Evolutionary conservation across 2,888 invertebrate species (phyloP).

Genomic region (Lasioglossum marginatum): DNA sequence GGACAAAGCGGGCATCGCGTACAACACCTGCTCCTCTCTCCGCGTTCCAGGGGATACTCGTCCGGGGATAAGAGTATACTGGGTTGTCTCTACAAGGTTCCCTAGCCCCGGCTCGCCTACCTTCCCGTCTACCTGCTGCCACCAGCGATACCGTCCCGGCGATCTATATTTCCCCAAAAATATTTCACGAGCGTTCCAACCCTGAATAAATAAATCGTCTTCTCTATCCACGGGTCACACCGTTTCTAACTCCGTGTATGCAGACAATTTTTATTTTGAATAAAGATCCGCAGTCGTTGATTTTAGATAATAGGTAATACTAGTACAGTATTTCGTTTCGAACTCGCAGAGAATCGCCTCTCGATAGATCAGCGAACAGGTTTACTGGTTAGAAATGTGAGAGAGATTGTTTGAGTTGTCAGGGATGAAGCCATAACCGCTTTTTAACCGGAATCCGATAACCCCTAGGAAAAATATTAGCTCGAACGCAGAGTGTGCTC

Average conservation of each 20-base stretch:
- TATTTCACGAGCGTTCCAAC: neutral
- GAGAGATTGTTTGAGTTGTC: neutral
- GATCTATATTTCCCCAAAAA: conserved; percentile 3
- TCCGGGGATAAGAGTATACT: conserved; percentile 33
- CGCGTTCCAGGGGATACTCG: conserved; percentile 39
- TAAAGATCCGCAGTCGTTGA: no score
- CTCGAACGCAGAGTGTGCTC: neutral
- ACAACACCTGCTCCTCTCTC: conserved; percentile 66
- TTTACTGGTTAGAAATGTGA: neutral
- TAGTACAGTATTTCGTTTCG: no score
- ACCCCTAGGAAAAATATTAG: neutral
- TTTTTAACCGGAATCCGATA: neutral
- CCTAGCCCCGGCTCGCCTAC: conserved; percentile 28
- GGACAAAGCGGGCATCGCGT: conserved; percentile 55
- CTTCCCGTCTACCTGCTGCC: conserved; percentile 23
- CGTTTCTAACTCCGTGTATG: neutral
- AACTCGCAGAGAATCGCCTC: no score
- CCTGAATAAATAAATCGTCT: neutral
- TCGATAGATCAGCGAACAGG: neutral
- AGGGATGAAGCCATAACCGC: neutral
- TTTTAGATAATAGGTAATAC: no score
- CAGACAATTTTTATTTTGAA: no score
- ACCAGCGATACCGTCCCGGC: neutral
- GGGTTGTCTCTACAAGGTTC: conserved; percentile 49
- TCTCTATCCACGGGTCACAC: neutral